These are phyloP conservation scores for Phoebastria nigripes DNA, from an alignment of 2,797 vertebrate genomes.

Conservation along the genomic window DNA sequence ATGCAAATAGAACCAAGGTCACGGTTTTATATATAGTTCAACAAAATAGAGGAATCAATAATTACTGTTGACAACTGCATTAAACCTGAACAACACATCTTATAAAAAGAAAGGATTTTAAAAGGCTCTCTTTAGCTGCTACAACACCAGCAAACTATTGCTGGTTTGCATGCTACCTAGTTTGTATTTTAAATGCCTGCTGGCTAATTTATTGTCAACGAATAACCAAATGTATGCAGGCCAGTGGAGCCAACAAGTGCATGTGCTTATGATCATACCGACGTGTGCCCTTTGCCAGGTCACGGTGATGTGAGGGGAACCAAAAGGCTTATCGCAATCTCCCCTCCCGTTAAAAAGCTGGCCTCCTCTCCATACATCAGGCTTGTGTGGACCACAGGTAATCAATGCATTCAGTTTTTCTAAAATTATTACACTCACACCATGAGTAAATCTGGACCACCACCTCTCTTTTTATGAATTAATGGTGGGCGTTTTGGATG, in stretches of 20 bases:
- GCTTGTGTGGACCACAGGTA: background rate
- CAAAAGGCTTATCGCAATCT: background rate
- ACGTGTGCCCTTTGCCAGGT: background rate
- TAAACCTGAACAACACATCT: background rate
- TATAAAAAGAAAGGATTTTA: background rate
- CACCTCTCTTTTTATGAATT: background rate
- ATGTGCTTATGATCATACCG: background rate
- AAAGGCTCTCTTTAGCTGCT: background rate
- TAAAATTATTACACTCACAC: background rate
- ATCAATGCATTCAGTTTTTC: background rate
- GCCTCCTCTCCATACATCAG: background rate
- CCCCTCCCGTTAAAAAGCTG: background rate
- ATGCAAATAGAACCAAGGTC: background rate
- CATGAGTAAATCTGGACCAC: background rate
- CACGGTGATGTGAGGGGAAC: background rate
- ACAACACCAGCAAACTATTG: background rate
- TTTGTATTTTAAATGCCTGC: background rate
- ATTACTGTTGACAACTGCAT: background rate
- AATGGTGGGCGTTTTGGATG: background rate
- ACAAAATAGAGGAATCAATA: background rate
- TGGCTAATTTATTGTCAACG: background rate
- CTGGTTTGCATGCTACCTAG: background rate
- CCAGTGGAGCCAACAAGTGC: background rate
- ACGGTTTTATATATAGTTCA: background rate
- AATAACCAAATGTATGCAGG: background rate